phyloP scores from a whole-genome alignment of 2,797 vertebrate species.

The Phyllotis vaccarum region DNA sequence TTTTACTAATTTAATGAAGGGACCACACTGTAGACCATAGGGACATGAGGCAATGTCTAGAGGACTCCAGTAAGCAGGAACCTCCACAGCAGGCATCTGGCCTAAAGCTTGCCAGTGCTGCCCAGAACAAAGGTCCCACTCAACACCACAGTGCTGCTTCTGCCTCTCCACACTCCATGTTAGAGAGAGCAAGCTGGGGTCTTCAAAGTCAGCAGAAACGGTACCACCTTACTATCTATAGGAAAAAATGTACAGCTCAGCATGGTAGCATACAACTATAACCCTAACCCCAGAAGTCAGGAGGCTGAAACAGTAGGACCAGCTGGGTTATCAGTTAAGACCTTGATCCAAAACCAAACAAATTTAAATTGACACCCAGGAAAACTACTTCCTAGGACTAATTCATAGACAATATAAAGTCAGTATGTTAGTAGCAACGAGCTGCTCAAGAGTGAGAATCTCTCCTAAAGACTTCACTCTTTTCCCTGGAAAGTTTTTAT shows the following conservation, averaged over 20 bases:
- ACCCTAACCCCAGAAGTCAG: background rate
- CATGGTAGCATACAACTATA: background rate
- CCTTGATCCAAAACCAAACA: background rate
- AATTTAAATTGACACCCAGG: background rate
- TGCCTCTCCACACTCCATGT: background rate
- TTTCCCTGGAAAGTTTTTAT: background rate
- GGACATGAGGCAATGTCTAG: background rate
- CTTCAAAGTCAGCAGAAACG: background rate
- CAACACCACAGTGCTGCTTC: accelerated
- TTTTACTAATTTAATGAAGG: background rate
- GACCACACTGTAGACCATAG: background rate
- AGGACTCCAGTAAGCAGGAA: background rate
- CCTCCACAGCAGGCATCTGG: accelerated
- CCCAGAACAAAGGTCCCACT: background rate
- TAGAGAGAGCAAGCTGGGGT: background rate
- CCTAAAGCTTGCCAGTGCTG: accelerated
- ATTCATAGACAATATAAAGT: background rate
- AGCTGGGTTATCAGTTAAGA: background rate
- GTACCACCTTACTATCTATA: background rate
- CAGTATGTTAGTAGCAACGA: too few species aligned
- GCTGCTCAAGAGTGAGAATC: background rate
- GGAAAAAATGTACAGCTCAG: background rate
- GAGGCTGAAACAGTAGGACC: background rate
- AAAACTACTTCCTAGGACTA: background rate
- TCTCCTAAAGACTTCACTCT: background rate